Conservation (phyloP, 2,888 invertebrate species). For the Phortica magna region DNA sequence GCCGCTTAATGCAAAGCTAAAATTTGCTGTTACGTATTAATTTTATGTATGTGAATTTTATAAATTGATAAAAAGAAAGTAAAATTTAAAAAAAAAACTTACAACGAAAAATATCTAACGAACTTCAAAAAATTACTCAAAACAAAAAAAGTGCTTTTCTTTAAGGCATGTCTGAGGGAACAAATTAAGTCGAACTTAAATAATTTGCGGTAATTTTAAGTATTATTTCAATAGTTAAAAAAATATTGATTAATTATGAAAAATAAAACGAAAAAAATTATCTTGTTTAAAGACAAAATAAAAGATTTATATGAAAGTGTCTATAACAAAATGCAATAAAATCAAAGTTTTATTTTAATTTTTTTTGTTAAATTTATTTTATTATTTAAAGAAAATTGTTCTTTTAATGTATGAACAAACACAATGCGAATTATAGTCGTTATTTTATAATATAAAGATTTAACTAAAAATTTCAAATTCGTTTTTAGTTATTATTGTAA, state of each 20-base stretch:
- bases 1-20: conserved; percentile 66
- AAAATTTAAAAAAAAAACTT: conserved; percentile 13
- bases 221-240: conserved; percentile 59
- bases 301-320: conserved; percentile 43
- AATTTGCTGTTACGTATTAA: conserved; percentile 42
- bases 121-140: conserved; percentile 41
- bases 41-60: too few species aligned
- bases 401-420: conserved; percentile 50
- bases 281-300: conserved; percentile 50
- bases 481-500: conserved; percentile 50
- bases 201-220: conserved; percentile 67
- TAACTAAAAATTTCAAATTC: conserved; percentile 47
- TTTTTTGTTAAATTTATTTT: conserved; percentile 52
- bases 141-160: conserved; percentile 60
- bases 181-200: conserved; percentile 71
- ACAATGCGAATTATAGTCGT: conserved; percentile 71
- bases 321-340: conserved; percentile 61
- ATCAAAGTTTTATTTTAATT: conserved; percentile 21
- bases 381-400: conserved; percentile 53
- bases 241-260: conserved; percentile 36
- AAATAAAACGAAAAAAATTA: conserved; percentile 44
- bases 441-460: conserved; percentile 66
- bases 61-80: conserved; percentile 26
- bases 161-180: conserved; percentile 55
- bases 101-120: conserved; percentile 23